These are phyloP conservation scores for Melinaea marsaeus DNA, from an alignment of 2,888 invertebrate species.

Conservation along the genomic window DNA sequence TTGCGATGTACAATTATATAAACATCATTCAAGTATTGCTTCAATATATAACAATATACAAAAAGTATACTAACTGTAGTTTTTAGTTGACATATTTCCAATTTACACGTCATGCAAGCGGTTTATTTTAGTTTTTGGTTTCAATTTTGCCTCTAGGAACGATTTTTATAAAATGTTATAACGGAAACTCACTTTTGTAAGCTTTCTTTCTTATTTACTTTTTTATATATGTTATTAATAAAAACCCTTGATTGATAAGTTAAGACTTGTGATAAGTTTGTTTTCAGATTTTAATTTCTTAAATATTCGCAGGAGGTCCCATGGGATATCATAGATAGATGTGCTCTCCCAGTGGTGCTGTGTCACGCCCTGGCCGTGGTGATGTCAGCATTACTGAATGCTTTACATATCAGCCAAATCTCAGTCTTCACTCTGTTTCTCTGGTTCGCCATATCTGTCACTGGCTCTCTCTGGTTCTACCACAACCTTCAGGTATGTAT, in stretches of 20 bases:
- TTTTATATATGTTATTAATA: no score
- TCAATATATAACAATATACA: no score
- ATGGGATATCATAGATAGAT: slow-evolving; percentile 84
- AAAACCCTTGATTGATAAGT: no score
- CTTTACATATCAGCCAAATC: slow-evolving; percentile 84
- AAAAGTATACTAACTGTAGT: no score
- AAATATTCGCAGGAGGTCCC: slow-evolving; percentile 78
- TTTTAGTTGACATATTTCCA: no score
- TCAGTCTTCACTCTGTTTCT: slow-evolving; percentile 88
- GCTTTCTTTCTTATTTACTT: no score
- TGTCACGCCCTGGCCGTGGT: slow-evolving; percentile 89
- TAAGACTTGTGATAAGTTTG: not conserved
- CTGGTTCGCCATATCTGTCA: slow-evolving; percentile 84
- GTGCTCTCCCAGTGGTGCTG: slow-evolving; percentile 86
- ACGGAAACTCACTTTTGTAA: no score
- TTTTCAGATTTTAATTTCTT: slow-evolving; percentile 34
- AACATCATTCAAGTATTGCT: no score
- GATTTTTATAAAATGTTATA: no score
- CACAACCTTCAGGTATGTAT: slow-evolving; percentile 88
- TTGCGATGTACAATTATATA: no score
- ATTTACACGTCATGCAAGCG: no score
- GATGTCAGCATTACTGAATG: slow-evolving; percentile 83
- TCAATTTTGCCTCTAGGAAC: not conserved
- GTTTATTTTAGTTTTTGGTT: slow-evolving; percentile 2
- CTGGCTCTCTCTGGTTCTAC: slow-evolving; percentile 88